Conservation (phyloP, 2,888 invertebrate genomes). For the Meganola albula region DNA sequence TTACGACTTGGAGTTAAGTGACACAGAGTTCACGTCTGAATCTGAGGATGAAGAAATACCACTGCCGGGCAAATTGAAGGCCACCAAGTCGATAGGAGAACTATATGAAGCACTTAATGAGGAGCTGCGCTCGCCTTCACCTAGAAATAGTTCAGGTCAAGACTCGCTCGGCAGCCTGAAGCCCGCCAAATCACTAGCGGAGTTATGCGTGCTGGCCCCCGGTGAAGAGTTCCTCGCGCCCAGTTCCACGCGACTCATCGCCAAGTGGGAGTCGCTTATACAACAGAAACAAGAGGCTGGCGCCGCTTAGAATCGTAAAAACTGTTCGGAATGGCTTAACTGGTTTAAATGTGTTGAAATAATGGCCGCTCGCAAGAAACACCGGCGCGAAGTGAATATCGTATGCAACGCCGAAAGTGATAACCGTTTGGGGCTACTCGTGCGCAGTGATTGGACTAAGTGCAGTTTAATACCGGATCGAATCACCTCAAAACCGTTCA, state of each 20-base stretch:
- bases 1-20: conserved; percentile 80
- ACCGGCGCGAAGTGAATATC: conserved; percentile 25
- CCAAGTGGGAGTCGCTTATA: conserved; percentile 89
- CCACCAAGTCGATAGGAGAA: conserved; percentile 82
- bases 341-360: conserved; percentile 39
- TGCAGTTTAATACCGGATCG: conserved; percentile 21
- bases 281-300: conserved; percentile 79
- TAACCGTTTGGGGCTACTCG: conserved; percentile 24
- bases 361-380: conserved; percentile 33
- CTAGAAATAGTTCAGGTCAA: conserved; percentile 61
- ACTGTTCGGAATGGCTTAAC: conserved; percentile 29
- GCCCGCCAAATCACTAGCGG: conserved; percentile 82
- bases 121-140: conserved; percentile 66
- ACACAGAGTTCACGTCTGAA: conserved; percentile 76
- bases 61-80: conserved; percentile 78
- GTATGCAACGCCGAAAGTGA: conserved; percentile 27
- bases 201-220: conserved; percentile 81
- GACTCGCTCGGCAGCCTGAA: conserved; percentile 75
- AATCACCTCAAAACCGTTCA: conserved; percentile 6
- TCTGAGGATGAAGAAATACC: conserved; percentile 79
- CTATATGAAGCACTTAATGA: conserved; percentile 79
- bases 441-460: conserved; percentile 21
- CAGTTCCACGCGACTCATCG: conserved; percentile 84
- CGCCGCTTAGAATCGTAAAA: conserved; percentile 51
- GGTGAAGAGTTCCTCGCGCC: conserved; percentile 81